A percentile compares a stretch with the other conserved stretches of the same genome.
phyloP scores from a whole-genome alignment of 1,140 invertebrate species.

The Oncopodura yosiiana region DNA sequence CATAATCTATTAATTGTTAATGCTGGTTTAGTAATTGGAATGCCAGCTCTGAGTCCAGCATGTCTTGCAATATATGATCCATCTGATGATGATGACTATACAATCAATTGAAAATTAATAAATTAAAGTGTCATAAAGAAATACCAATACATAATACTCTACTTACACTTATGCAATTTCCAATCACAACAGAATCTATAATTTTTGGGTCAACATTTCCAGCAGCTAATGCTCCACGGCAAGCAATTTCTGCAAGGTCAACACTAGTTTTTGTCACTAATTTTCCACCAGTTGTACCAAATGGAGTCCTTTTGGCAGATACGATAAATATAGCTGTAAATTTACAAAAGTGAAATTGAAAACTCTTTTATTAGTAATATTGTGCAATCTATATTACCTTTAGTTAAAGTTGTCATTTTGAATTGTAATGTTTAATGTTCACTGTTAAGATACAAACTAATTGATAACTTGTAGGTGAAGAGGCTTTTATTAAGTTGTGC shows the following conservation, averaged over 20 bases:
- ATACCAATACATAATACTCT: neutral
- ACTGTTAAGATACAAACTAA: no score
- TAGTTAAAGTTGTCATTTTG: neutral
- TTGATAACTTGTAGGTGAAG: no score
- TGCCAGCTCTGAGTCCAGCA: constrained; percentile 66
- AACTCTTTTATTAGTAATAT: neutral
- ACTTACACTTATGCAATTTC: constrained; percentile 74
- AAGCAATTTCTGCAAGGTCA: constrained; percentile 70
- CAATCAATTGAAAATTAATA: constrained; percentile 6
- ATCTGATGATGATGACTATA: constrained; percentile 63
- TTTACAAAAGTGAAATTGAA: neutral
- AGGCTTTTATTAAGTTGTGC: no score
- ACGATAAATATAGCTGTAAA: constrained; percentile 83
- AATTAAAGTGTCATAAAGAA: constrained; percentile 8
- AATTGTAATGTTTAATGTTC: no score
- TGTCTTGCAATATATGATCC: constrained; percentile 74
- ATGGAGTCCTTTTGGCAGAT: constrained; percentile 92
- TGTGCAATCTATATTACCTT: no score
- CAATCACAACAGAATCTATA: constrained; percentile 75
- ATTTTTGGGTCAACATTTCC: constrained; percentile 69
- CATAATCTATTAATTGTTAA: constrained; percentile 79
- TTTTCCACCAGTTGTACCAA: constrained; percentile 86
- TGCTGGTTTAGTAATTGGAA: constrained; percentile 70
- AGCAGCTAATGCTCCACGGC: constrained; percentile 68
- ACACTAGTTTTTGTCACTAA: constrained; percentile 72